phyloP scores from a whole-genome alignment of 1,140 invertebrate species.

The Lordiphosa stackelbergi region DNA sequence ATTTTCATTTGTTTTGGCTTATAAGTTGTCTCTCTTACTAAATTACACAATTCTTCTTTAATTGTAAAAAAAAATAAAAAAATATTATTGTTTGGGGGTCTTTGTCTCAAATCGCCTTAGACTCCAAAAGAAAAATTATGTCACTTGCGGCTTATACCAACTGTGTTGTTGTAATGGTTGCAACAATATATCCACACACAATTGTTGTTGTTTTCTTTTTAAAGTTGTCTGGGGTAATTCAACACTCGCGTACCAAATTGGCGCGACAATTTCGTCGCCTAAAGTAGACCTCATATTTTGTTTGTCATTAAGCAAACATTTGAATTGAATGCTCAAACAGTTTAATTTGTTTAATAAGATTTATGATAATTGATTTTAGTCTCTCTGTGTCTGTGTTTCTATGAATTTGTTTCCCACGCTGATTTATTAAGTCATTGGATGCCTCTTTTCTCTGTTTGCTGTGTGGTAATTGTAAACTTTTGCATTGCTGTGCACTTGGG shows the following conservation, averaged over 20 bases:
- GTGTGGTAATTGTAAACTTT: constrained; percentile 40
- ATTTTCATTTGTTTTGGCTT: constrained; percentile 26
- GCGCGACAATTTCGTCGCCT: constrained; percentile 51
- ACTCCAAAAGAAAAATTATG: constrained; percentile 50
- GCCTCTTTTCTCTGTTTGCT: constrained; percentile 16
- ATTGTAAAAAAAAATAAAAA: constrained; percentile 47
- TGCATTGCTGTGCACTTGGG: constrained; percentile 21
- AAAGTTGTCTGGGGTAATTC: constrained; percentile 49
- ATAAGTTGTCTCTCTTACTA: constrained; percentile 25
- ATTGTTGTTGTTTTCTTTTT: constrained; percentile 29
- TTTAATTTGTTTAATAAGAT: constrained; percentile 65
- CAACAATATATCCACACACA: constrained; percentile 4
- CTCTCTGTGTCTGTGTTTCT: background rate
- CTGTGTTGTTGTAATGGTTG: constrained; percentile 52
- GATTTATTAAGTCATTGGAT: constrained; percentile 45
- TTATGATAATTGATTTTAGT: constrained; percentile 55
- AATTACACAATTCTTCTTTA: constrained; percentile 64
- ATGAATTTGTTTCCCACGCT: constrained; percentile 48
- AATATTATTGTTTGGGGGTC: constrained; percentile 3
- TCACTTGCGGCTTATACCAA: constrained; percentile 47
- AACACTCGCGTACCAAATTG: constrained; percentile 50
- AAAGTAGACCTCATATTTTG: background rate
- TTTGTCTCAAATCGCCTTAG: constrained; percentile 45
- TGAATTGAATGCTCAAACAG: constrained; percentile 36
- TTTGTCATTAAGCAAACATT: constrained; percentile 27